Percentiles rank a stretch among this genome's conserved stretches.
phyloP scores from a whole-genome alignment of 2,797 vertebrate species.

The Myiotriccus ornatus region DNA sequence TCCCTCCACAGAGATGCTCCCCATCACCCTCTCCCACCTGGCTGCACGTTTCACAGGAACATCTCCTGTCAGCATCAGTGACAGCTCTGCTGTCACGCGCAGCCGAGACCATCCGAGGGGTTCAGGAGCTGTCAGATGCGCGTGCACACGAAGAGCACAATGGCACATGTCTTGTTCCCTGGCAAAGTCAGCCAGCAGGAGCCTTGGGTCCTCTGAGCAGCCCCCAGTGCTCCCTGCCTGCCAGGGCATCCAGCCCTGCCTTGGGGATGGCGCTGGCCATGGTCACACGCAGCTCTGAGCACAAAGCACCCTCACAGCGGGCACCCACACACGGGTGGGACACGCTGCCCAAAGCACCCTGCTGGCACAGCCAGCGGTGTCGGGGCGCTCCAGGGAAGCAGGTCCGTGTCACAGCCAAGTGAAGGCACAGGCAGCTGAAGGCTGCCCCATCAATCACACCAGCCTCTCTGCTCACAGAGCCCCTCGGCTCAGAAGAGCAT shows the following conservation, averaged over 20 bases:
- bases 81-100: not conserved
- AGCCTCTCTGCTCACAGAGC: not conserved
- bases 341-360: not conserved
- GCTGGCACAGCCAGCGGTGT: rapidly evolving
- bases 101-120: not conserved
- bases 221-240: not conserved
- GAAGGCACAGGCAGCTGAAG: not conserved
- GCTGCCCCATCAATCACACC: not conserved
- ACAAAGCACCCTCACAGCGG: not conserved
- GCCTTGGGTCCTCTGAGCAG: rapidly evolving
- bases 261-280: rapidly evolving
- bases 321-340: not conserved
- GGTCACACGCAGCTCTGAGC: rapidly evolving
- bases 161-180: rapidly evolving
- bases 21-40: not conserved
- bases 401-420: not conserved
- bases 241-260: rapidly evolving
- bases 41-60: not conserved
- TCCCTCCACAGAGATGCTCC: not conserved
- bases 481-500: not conserved
- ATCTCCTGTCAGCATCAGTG: rapidly evolving
- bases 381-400: rapidly evolving
- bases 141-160: rapidly evolving
- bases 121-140: not conserved
- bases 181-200: not conserved